Percentiles rank a stretch among this genome's conserved stretches.
Conservation (phyloP, 2,888 invertebrate species). For the Andrena dorsata region DNA sequence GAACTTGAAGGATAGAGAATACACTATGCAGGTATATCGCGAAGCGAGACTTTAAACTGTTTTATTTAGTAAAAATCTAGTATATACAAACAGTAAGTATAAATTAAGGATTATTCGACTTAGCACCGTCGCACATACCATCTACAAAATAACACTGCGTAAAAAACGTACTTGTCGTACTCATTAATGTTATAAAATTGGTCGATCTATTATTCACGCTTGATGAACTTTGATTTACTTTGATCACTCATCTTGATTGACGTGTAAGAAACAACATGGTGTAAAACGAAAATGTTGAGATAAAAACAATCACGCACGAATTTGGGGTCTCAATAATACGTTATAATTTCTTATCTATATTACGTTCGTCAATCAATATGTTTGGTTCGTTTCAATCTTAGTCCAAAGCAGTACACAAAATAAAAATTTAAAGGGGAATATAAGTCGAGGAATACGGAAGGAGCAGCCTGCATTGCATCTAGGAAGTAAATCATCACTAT, state of each 20-base stretch:
- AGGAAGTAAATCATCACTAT: constrained; percentile 32
- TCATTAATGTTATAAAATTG: constrained; percentile 48
- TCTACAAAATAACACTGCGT: constrained; percentile 62
- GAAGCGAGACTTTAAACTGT: constrained; percentile 71
- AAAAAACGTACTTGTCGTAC: constrained; percentile 36
- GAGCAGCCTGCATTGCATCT: constrained; percentile 15
- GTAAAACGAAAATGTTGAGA: not conserved
- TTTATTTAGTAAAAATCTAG: constrained; percentile 82
- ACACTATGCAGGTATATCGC: constrained; percentile 9
- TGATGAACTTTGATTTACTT: constrained; percentile 24
- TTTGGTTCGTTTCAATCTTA: constrained; percentile 11
- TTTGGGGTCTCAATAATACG: no score
- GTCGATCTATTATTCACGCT: constrained; percentile 26
- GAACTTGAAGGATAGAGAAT: constrained; percentile 12
- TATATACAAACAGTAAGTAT: constrained; percentile 82
- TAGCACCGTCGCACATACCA: constrained; percentile 78
- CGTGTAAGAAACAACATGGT: not conserved
- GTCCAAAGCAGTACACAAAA: constrained; percentile 11
- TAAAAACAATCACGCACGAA: not conserved
- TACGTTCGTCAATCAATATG: constrained; percentile 34
- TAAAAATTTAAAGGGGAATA: constrained; percentile 13
- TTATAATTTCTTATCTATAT: not conserved
- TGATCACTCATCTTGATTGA: constrained; percentile 43
- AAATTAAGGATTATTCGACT: constrained; percentile 81
- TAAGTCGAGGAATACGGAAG: constrained; percentile 8